Conservation (phyloP, 2,797 vertebrate genomes). For the Phataginus tetradactyla region DNA sequence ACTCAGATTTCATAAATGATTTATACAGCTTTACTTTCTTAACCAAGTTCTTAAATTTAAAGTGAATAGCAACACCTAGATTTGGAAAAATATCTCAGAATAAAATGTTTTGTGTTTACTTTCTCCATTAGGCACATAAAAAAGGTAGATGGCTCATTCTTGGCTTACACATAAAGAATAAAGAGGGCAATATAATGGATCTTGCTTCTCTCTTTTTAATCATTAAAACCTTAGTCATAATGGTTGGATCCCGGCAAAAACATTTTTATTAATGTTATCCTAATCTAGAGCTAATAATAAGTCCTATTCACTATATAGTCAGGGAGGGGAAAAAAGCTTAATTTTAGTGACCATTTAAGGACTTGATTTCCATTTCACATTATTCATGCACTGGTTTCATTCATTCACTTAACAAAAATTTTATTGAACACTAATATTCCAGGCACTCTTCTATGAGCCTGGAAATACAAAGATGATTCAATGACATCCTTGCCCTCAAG, state of each 20-base stretch:
- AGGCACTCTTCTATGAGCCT: not conserved
- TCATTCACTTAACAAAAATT: not conserved
- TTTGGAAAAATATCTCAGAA: not conserved
- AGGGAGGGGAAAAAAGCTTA: not conserved
- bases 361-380: not conserved
- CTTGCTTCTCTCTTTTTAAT: not conserved
- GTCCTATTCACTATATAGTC: not conserved
- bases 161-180: not conserved
- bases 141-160: not conserved
- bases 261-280: not conserved
- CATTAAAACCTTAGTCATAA: not conserved
- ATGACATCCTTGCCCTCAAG: not conserved
- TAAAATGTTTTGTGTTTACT: not conserved
- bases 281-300: not conserved
- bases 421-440: not conserved
- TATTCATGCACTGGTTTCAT: not conserved
- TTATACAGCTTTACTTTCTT: not conserved
- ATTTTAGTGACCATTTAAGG: not conserved
- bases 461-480: not conserved
- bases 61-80: not conserved
- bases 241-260: not conserved
- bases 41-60: conserved; percentile 12
- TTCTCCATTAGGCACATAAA: not conserved
- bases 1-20: not conserved
- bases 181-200: not conserved